Evolutionary conservation across 2,888 invertebrate species (phyloP).

Genomic region (Aporophyla nigra): DNA sequence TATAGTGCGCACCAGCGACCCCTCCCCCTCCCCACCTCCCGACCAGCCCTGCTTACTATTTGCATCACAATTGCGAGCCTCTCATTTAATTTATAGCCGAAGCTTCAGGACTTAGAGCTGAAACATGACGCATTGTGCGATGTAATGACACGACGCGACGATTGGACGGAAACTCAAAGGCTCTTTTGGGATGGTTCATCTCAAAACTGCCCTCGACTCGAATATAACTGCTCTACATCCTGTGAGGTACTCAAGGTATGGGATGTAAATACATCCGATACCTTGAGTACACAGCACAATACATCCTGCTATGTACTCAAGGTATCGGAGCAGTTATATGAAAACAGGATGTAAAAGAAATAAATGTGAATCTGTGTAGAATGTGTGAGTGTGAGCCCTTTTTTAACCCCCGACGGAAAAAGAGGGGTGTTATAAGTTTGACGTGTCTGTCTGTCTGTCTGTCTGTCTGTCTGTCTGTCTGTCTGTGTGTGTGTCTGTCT

Average conservation of each 20-base stretch:
- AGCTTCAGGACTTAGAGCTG: slow-evolving; percentile 36
- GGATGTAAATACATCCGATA: no score
- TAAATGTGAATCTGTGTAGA: no score
- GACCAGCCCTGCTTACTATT: slow-evolving; percentile 31
- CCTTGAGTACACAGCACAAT: no score
- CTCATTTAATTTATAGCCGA: slow-evolving; percentile 56
- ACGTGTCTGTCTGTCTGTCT: no score
- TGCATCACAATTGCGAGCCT: slow-evolving; percentile 59
- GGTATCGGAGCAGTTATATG: no score
- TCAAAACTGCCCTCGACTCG: neutral
- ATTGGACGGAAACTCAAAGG: neutral
- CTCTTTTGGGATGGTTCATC: neutral
- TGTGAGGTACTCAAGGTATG: neutral
- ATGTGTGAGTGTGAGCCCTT: no score
- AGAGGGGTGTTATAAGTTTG: no score
- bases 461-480: no score
- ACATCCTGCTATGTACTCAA: neutral
- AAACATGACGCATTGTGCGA: slow-evolving; percentile 21
- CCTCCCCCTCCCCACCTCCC: neutral
- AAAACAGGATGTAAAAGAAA: no score
- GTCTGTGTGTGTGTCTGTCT: no score
- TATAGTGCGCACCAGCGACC: neutral
- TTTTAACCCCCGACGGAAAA: no score
- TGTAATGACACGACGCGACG: neutral
- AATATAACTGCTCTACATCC: neutral